These are phyloP conservation scores for Potamarius usumacintae DNA, from an alignment of 2,113 vertebrate genomes.

Conservation along the genomic window DNA sequence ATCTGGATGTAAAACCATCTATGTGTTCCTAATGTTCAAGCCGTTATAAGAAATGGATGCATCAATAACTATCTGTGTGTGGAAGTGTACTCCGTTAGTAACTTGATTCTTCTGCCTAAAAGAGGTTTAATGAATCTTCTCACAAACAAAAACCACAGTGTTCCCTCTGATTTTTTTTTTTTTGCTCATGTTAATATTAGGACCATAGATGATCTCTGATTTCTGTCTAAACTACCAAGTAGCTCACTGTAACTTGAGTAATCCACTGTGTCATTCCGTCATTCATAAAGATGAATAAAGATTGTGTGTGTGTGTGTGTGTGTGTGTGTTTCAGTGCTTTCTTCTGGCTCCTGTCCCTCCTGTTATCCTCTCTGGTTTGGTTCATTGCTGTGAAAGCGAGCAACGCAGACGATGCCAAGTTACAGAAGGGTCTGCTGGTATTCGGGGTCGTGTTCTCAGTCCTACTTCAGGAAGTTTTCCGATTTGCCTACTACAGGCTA, in stretches of 20 bases:
- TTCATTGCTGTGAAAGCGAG: constrained; percentile 74
- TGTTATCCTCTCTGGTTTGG: constrained; percentile 77
- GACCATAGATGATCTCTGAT: background rate
- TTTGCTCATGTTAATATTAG: background rate
- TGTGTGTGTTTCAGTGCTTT: constrained; percentile 68
- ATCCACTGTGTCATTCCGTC: background rate
- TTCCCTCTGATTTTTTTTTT: background rate
- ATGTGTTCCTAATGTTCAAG: background rate
- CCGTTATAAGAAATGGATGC: background rate
- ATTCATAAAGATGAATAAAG: background rate
- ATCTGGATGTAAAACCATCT: background rate
- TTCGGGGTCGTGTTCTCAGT: constrained; percentile 77
- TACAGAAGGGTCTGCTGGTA: constrained; percentile 73
- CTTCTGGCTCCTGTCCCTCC: constrained; percentile 77
- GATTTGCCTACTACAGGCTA: constrained; percentile 76
- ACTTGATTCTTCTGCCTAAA: background rate
- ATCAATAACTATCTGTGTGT: background rate
- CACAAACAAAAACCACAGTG: background rate
- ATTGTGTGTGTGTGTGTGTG: background rate
- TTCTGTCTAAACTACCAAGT: background rate
- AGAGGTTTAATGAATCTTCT: background rate
- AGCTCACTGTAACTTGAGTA: background rate
- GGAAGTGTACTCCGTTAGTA: background rate
- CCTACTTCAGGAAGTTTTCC: constrained; percentile 75
- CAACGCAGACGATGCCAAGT: constrained; percentile 48